Evolutionary conservation across 2,113 vertebrate genomes (phyloP).

Genomic region (Gallinago undulata): DNA sequence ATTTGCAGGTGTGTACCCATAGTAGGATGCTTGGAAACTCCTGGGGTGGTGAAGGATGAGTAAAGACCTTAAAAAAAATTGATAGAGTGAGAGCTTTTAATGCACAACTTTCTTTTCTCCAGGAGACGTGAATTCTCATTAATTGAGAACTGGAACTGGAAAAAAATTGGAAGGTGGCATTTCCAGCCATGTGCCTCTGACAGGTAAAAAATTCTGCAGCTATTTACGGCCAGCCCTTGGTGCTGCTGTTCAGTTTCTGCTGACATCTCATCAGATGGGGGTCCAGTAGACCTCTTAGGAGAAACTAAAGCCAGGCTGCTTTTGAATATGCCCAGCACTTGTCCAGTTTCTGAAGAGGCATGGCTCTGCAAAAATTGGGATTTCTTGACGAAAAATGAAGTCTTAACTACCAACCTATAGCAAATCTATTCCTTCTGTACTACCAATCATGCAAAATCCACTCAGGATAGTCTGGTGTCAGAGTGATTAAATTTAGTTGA

Average conservation of each 20-base stretch:
- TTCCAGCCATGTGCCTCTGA: neutral
- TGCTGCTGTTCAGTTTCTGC: neutral
- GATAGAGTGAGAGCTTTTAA: neutral
- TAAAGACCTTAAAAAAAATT: neutral
- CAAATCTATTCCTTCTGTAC: neutral
- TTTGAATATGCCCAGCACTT: neutral
- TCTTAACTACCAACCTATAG: neutral
- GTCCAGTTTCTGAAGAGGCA: neutral
- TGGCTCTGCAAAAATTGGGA: neutral
- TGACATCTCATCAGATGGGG: neutral
- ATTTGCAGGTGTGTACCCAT: neutral
- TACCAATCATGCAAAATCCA: neutral
- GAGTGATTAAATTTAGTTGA: neutral
- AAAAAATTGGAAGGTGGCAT: neutral
- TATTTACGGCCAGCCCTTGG: neutral
- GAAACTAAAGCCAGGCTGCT: neutral
- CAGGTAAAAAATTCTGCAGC: neutral
- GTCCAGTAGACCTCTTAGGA: neutral
- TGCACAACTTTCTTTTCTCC: neutral
- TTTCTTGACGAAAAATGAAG: neutral
- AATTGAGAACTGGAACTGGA: neutral
- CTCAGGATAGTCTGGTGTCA: neutral
- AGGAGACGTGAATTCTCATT: neutral
- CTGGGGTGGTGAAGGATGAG: neutral
- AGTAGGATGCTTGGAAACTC: neutral